Conservation (phyloP, 2,113 vertebrate genomes). For the Willisornis vidua region DNA sequence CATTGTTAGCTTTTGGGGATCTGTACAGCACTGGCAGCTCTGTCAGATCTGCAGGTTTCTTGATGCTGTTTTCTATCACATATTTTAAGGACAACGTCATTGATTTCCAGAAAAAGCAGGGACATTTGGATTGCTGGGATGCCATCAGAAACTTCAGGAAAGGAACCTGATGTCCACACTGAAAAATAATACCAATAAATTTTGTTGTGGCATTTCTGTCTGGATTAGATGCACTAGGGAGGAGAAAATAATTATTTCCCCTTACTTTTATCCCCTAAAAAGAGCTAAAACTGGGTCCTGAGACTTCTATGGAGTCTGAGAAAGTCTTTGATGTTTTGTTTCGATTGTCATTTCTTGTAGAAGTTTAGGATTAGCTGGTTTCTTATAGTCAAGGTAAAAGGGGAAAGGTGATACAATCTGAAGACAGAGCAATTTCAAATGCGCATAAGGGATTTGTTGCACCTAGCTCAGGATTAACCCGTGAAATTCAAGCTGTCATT, state of each 20-base stretch:
- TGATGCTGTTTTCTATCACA: background rate
- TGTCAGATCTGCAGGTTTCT: constrained; percentile 26
- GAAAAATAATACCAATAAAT: background rate
- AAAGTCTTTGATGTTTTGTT: background rate
- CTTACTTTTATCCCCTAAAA: background rate
- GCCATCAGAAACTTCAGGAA: background rate
- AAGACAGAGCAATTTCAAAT: background rate
- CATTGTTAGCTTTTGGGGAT: constrained; percentile 42
- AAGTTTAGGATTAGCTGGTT: background rate
- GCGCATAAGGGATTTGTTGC: background rate
- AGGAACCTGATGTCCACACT: background rate
- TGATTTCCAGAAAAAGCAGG: background rate
- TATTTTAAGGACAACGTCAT: background rate
- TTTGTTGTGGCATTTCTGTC: background rate
- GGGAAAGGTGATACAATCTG: background rate
- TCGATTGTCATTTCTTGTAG: background rate
- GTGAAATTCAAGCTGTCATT: background rate
- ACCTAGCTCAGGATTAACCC: background rate
- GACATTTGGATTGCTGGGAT: background rate
- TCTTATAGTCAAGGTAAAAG: background rate
- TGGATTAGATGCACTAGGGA: background rate
- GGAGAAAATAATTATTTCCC: background rate
- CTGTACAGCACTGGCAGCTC: background rate
- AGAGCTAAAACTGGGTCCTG: background rate
- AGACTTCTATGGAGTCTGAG: background rate